Conservation (phyloP, 2,797 vertebrate genomes). For the Takifugu ocellatus region DNA sequence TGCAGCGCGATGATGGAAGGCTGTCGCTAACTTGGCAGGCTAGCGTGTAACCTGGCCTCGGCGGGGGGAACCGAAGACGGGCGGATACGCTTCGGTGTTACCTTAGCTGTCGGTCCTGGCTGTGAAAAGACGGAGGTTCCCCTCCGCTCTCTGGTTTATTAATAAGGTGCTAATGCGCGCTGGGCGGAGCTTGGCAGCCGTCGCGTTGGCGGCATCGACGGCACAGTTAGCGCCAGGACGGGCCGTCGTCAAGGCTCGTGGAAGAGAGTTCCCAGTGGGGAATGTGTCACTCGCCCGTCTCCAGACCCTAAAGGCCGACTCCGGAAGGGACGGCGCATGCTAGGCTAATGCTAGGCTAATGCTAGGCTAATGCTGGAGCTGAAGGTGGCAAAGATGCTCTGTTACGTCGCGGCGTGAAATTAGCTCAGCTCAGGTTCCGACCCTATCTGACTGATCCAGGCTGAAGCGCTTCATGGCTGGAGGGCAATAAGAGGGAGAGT, state of each 20-base stretch:
- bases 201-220: slow-evolving; percentile 28
- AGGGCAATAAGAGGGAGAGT: too few species aligned
- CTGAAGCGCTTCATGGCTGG: too few species aligned
- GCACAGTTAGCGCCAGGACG: slow-evolving; percentile 45
- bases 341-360: too few species aligned
- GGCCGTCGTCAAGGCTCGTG: slow-evolving; percentile 45
- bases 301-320: too few species aligned
- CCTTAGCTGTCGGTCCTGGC: neutral
- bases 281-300: too few species aligned
- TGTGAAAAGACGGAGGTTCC: slow-evolving; percentile 37
- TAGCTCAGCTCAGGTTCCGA: too few species aligned
- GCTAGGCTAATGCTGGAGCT: too few species aligned
- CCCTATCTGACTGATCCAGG: too few species aligned
- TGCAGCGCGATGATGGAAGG: neutral
- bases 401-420: too few species aligned
- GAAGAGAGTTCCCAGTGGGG: slow-evolving; percentile 36
- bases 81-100: slow-evolving; percentile 22
- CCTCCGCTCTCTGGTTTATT: slow-evolving; percentile 46
- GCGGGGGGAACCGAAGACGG: slow-evolving; percentile 28
- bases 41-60: slow-evolving; percentile 16
- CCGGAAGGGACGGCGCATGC: too few species aligned
- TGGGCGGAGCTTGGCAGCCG: slow-evolving; percentile 4
- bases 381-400: too few species aligned
- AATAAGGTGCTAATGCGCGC: slow-evolving; percentile 40
- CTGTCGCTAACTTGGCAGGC: slow-evolving; percentile 16